Evolutionary conservation across 2,888 invertebrate genomes (phyloP).

Genomic region (Acleris cristana): DNA sequence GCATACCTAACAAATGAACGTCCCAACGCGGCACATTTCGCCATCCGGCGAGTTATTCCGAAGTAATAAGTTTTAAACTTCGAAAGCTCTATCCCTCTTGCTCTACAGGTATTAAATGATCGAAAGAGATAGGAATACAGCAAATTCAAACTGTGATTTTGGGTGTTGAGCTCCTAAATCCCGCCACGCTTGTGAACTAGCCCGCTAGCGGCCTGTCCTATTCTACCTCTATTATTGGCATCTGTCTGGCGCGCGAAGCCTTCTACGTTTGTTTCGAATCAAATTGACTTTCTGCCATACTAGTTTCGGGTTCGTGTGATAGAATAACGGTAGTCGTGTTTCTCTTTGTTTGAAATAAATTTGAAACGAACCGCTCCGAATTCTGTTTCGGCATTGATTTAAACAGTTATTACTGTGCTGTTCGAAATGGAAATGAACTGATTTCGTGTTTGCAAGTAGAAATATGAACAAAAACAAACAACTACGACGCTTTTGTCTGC

Average conservation of each 20-base stretch:
- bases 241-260: conserved; percentile 25
- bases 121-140: too few relatives aligned
- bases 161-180: neutral
- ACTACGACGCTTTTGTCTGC: conserved; percentile 27
- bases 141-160: too few relatives aligned
- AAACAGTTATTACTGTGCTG: neutral
- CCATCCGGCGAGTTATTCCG: neutral
- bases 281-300: conserved; percentile 33
- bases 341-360: conserved; percentile 15
- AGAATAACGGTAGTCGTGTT: conserved; percentile 21
- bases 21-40: conserved; percentile 15
- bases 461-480: conserved; percentile 31
- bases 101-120: too few relatives aligned
- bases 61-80: too few relatives aligned
- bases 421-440: neutral
- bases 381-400: conserved; percentile 1
- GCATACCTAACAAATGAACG: conserved; percentile 19
- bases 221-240: conserved; percentile 32
- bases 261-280: conserved; percentile 31
- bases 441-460: conserved; percentile 11
- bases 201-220: conserved; percentile 18
- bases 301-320: conserved; percentile 25
- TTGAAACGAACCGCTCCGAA: conserved; percentile 11
- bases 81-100: too few relatives aligned
- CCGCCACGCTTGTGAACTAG: conserved; percentile 16